These are phyloP conservation scores for Pangasius djambal DNA, from an alignment of 2,797 vertebrate species.

Conservation along the genomic window DNA sequence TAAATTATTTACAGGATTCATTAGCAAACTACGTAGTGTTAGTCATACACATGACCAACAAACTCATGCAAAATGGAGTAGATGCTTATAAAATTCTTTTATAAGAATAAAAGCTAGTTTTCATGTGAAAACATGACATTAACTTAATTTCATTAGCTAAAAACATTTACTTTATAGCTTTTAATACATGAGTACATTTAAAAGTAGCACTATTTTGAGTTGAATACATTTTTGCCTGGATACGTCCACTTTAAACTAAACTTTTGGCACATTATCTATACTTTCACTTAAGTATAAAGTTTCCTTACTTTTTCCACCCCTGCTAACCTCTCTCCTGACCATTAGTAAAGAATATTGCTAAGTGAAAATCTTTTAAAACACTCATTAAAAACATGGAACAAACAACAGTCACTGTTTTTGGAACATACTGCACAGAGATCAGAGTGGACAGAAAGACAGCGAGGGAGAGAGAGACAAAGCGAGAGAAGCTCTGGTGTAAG, in stretches of 20 bases:
- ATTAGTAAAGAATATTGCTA: neutral
- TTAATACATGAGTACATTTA: neutral
- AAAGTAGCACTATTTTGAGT: neutral
- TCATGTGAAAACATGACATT: neutral
- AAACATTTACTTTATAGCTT: neutral
- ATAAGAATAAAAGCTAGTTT: neutral
- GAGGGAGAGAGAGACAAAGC: neutral
- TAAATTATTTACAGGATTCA: too few relatives aligned
- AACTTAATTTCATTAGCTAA: neutral
- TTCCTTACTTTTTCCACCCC: neutral
- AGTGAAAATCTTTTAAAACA: neutral
- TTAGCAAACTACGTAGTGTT: too few relatives aligned
- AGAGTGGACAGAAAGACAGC: neutral
- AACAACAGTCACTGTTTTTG: neutral
- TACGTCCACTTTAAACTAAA: neutral
- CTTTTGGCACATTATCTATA: neutral
- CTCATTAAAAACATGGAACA: neutral
- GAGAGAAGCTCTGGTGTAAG: neutral
- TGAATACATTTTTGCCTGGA: too few relatives aligned
- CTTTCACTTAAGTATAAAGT: neutral
- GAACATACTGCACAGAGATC: neutral
- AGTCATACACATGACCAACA: too few relatives aligned
- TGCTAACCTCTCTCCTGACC: neutral
- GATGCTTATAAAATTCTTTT: neutral
- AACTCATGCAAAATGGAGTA: too few relatives aligned